Evolutionary conservation across 2,888 invertebrate genomes (phyloP), one percentile per base, ranked within the genome.

Genomic region (Choreutis nemorana): DNA sequence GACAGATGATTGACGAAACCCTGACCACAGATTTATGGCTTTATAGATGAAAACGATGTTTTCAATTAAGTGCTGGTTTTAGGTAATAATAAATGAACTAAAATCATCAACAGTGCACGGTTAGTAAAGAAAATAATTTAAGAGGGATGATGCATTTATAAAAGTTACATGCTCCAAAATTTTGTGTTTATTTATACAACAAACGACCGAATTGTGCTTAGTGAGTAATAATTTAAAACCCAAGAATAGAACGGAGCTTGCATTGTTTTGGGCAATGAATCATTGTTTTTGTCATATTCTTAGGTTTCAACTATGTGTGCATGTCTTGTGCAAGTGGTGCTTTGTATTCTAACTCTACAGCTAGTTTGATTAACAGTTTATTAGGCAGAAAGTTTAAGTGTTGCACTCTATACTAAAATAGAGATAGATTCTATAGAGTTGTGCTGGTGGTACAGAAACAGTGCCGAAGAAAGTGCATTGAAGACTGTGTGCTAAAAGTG

Each of bases 401-500:
- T 64, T 38, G 16, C 31, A 48, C 64, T 70, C 67, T 73, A 71
- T 70, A 36, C 64, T 71, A 75, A 45, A 61, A 64, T 63, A 72
- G 71, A 73, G 63, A 65, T 35, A 70, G 59, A 44, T 52, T 53
- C 68, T 71, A 71, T 53, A 54, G 51, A 62, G 60, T 48, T 33
- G 55, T 56, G 50, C 54, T 40, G 34, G 54, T 59, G 50, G 53
- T 55, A 63, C 15, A 44, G 48, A 51, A 62, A 63, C 48, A 60
- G 60, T 67, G 64, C 66, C 54, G 57, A 64, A 71, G 66, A 60
- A n/a, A 56, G 65, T 71, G 70, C 73, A 67, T 59, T 51, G 62
- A 63, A 71, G 64, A 53, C 61, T 45, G 70, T 75, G 75, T 72
- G 57, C 75, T 70, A 71, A 61, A 64, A 65, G 68, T 73, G 72